A percentile compares a stretch with the other conserved stretches of the same genome.
phyloP scores from a whole-genome alignment of 2,888 invertebrate genomes.

The Machimus rusticus region DNA sequence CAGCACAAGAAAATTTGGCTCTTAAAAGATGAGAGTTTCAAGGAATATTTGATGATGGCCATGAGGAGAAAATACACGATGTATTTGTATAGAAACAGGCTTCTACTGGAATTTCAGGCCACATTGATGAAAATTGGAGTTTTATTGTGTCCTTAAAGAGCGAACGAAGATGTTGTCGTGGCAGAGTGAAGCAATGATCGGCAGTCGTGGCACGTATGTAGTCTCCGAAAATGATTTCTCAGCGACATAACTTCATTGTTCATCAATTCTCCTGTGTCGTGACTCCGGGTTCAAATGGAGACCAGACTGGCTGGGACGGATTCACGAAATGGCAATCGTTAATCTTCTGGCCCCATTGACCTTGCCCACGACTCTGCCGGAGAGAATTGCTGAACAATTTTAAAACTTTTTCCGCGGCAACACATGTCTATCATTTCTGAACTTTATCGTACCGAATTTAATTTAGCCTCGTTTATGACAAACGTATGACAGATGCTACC shows the following conservation, averaged over 20 bases:
- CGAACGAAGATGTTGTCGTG: neutral
- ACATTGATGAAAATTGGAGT: neutral
- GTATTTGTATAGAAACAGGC: neutral
- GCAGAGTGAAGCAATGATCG: neutral
- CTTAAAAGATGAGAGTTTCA: neutral
- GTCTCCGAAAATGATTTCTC: slow-evolving; percentile 33
- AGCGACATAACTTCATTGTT: slow-evolving; percentile 27
- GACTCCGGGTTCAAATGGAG: neutral
- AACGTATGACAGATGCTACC: slow-evolving; percentile 40
- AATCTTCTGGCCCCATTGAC: slow-evolving; percentile 23
- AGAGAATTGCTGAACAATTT: slow-evolving; percentile 23
- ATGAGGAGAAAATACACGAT: neutral
- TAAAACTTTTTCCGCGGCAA: neutral
- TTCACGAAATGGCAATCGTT: slow-evolving; percentile 19
- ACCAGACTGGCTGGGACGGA: neutral
- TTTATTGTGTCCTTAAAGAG: neutral
- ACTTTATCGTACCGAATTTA: slow-evolving; percentile 44
- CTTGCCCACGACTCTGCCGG: neutral
- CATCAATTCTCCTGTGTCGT: slow-evolving; percentile 10
- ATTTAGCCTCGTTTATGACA: slow-evolving; percentile 31
- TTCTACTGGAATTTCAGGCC: neutral
- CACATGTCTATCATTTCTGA: slow-evolving; percentile 40
- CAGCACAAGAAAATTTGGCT: neutral
- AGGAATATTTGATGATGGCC: neutral
- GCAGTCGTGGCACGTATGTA: slow-evolving; percentile 18